phyloP scores from a whole-genome alignment of 2,888 invertebrate genomes.

The Drosophila prolongata region DNA sequence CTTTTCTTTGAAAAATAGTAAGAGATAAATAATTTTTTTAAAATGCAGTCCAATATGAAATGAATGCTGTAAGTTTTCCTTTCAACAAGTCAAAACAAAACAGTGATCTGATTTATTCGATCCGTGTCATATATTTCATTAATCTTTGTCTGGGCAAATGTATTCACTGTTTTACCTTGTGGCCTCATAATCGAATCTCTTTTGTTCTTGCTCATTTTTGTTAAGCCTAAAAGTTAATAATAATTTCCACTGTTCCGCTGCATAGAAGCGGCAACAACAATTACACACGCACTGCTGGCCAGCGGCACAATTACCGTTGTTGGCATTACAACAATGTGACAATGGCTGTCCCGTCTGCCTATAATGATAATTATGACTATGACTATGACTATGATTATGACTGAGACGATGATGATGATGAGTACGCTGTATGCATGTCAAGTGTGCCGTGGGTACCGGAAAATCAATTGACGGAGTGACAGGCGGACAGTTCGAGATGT shows the following conservation, averaged over 20 bases:
- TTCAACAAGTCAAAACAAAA: no score
- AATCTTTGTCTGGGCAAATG: neutral
- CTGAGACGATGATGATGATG: slow-evolving; percentile 3
- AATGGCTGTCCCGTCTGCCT: slow-evolving; percentile 42
- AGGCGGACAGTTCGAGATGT: slow-evolving; percentile 52
- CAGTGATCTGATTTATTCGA: no score
- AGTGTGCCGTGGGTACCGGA: slow-evolving; percentile 69
- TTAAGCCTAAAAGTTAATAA: slow-evolving; percentile 18
- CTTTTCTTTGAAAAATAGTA: no score
- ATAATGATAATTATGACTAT: slow-evolving; percentile 33
- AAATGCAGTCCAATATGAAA: no score
- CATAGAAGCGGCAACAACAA: slow-evolving; percentile 32
- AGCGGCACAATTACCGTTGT: slow-evolving; percentile 70
- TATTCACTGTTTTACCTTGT: neutral
- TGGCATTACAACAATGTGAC: slow-evolving; percentile 65
- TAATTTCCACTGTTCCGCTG: slow-evolving; percentile 30
- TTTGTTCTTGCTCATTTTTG: slow-evolving; percentile 8
- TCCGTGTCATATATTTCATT: neutral
- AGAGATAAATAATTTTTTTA: no score
- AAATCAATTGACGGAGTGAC: slow-evolving; percentile 73
- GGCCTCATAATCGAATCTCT: slow-evolving; percentile 5
- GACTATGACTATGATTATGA: slow-evolving; percentile 18
- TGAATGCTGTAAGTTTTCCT: no score
- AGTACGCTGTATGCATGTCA: slow-evolving; percentile 64
- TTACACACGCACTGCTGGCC: slow-evolving; percentile 62